Base-by-base conservation (phyloP, 2,113 vertebrate species). In the Montifringilla adamsi region DNA sequence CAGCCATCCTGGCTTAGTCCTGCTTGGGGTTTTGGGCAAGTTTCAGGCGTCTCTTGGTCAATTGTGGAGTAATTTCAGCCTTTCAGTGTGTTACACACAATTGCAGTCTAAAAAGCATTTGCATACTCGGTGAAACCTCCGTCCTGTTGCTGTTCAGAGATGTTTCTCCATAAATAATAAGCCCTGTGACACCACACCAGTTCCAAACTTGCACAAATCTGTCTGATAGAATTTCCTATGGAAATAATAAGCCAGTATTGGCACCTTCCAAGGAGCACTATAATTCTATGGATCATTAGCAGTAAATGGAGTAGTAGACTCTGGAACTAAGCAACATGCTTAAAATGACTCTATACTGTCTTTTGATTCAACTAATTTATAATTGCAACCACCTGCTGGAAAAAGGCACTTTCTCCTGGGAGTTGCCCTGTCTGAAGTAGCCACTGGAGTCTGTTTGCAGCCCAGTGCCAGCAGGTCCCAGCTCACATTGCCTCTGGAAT, bases 401-500 rank as follows among this genome's bases (percentile, higher is more conserved):
- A 49, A 27, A 69, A 56, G 43, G 11, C 58, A 19, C 5, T 50
- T 33, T 67, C 44, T 67, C 59, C 78, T 66, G 55, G 39, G 59
- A 31, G 13, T 2, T 68, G 44, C 7, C 58, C 4, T 8, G 18
- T 49, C 6, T 15, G 37, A 28, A 77, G 33, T 2, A 49, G 26
- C 37, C 52, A 7, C 59, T 35, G 49, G 10, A 26, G 33, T 41
- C 15, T 52, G 13, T 43, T 53, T 62, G 60, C 23, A 62, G 15
- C 64, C 17, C 67, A 33, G 58, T 49, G 60, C 21, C 62, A 76
- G 70, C 37, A 50, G 58, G 4, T 59, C 60, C 4, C 26, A 49
- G 13, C 3, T 17, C 22, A 5, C 0, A 0, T 9, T 2, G 11
- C 64, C 28, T 47, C 33, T 84, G 84, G 41, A 49, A 27, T 33